Base-by-base conservation (phyloP, 2,888 invertebrate species). In the Nephrotoma flavescens region DNA sequence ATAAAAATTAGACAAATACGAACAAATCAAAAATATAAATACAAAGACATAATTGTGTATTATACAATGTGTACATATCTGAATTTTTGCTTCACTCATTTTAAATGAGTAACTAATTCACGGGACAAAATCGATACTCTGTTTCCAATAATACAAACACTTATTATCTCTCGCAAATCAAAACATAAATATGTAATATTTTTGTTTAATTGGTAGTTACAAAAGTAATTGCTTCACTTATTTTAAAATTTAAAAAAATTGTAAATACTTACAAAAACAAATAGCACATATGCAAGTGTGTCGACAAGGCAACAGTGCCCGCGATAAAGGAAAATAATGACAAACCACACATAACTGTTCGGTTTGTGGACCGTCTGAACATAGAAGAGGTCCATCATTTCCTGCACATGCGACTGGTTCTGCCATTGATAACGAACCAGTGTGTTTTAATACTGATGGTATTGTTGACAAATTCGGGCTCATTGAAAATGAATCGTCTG, bases 261-360 rank as follows among this genome's bases (percentile, higher is more conserved):
- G 15, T 15, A 86, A 87, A 86, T 88, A 92, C 92, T 92, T 88
- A 93, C 93, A 94, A 90, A 97, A 95, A 90, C 97, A 97, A 85
- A 94, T 93, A 41, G 95, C 95, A 91, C 97, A 97, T 52, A 97
- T 94, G 89, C 97, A 97, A 4, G 97, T 96, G 92, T 97, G 97
- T 19, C 96, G 93, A 92, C 97, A 97, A 0, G 97, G 97, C 89
- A 97, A 92, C 87, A 97, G 92, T 52, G 96, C 97, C 88, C 96
- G 93, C 0, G 96, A 95, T 86, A 97, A 93, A 31, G 95, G 95
- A 89, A 94, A 95, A 89, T 94, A 94, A 89, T 96, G 96, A 92
- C 97, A 97, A 89, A 97, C 97, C 88, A 96, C 96, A 92, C 97
- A 97, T 4, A 94, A 91, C 89, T 94, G 94, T 89, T 94, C 94